Evolutionary conservation across 1,140 invertebrate species (phyloP).

Genomic region (Anastatus disparis): DNA sequence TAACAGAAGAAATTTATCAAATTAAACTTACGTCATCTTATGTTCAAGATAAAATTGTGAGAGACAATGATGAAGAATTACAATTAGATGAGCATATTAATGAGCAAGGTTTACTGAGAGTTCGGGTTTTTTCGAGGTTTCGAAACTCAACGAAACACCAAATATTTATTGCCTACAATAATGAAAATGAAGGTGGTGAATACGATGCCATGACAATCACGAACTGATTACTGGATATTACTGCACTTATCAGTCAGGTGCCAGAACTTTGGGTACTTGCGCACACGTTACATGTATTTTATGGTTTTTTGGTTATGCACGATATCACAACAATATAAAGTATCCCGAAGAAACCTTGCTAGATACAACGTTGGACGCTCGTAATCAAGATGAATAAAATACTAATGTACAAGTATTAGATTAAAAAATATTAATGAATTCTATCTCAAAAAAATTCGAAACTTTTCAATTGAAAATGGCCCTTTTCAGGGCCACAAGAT

Average conservation of each 20-base stretch:
- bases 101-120: neutral
- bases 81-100: neutral
- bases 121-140: neutral
- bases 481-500: conserved; percentile 6
- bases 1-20: conserved; percentile 24
- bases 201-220: neutral
- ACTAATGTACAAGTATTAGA: neutral
- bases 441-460: too few relatives aligned
- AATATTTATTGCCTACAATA: neutral
- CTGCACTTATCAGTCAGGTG: neutral
- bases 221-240: conserved; percentile 8
- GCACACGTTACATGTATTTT: conserved; percentile 13
- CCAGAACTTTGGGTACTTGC: conserved; percentile 11
- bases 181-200: too few relatives aligned
- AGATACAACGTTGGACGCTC: neutral
- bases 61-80: neutral
- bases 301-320: conserved; percentile 16
- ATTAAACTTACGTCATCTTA: conserved; percentile 7
- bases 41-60: conserved; percentile 20
- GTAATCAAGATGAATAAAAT: neutral
- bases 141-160: neutral
- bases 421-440: too few relatives aligned
- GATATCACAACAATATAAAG: neutral
- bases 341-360: neutral
- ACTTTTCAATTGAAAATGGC: conserved; percentile 6